Conservation (phyloP, 2,888 invertebrate species). For the Drosophila meridiana region DNA sequence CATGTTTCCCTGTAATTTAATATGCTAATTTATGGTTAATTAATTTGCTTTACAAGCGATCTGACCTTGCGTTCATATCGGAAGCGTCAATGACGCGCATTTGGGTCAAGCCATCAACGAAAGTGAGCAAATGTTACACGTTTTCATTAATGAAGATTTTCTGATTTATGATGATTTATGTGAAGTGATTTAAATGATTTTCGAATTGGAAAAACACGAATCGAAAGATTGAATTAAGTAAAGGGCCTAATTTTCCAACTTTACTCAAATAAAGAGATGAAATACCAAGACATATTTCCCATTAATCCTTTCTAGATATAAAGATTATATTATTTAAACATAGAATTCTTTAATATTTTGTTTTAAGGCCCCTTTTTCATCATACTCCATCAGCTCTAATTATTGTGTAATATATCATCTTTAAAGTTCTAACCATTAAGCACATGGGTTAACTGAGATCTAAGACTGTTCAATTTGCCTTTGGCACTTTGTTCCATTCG, state of each 20-base stretch:
- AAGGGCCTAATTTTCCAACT: not conserved
- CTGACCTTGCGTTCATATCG: constrained; percentile 53
- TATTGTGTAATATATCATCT: not conserved
- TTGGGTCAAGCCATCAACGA: constrained; percentile 52
- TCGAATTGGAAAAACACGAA: constrained; percentile 1
- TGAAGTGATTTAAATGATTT: not conserved
- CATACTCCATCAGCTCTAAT: not conserved
- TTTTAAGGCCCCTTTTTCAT: not conserved
- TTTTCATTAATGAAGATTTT: constrained; percentile 28
- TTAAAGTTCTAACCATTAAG: not conserved
- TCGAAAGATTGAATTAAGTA: too few species aligned
- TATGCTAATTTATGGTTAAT: constrained; percentile 65
- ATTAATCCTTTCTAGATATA: not conserved
- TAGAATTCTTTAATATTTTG: not conserved
- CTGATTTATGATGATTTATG: not conserved
- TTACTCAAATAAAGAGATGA: not conserved
- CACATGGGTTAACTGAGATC: not conserved
- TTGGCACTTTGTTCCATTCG: constrained; percentile 14
- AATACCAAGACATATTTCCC: not conserved
- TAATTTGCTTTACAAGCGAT: constrained; percentile 55
- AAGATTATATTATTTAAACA: not conserved
- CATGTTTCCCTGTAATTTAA: constrained; percentile 35
- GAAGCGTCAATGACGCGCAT: constrained; percentile 52
- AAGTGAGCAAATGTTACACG: constrained; percentile 39
- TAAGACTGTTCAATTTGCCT: not conserved